A percentile compares a stretch with the other conserved stretches of the same genome.
Conservation (phyloP, 2,113 vertebrate genomes). For the Cyanistes caeruleus region DNA sequence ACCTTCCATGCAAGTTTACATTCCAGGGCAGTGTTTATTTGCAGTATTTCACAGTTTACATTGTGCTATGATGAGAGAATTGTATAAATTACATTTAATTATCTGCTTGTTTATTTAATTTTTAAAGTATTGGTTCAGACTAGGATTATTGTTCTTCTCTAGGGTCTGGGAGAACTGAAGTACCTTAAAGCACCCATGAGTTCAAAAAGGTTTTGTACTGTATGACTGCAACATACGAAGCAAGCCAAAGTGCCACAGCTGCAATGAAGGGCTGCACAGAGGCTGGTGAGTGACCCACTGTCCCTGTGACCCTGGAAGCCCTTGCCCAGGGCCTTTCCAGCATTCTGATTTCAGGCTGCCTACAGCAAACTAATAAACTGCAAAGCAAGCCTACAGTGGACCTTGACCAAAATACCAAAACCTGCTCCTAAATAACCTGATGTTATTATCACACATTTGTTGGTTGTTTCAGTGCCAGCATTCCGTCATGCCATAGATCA, state of each 20-base stretch:
- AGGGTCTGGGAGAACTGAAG: neutral
- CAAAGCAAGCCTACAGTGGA: neutral
- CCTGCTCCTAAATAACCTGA: neutral
- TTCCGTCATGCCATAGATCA: neutral
- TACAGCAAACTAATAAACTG: neutral
- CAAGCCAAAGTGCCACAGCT: neutral
- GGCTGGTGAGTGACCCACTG: neutral
- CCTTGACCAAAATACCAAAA: neutral
- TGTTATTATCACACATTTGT: neutral
- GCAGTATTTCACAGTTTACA: neutral
- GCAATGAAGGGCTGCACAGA: accelerated
- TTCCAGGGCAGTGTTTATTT: neutral
- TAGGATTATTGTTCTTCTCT: neutral
- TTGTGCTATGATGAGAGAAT: neutral
- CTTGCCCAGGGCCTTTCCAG: neutral
- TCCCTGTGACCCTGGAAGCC: neutral
- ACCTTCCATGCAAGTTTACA: neutral
- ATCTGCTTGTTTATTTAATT: neutral
- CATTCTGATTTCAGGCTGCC: neutral
- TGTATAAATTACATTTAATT: neutral
- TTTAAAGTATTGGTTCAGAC: neutral
- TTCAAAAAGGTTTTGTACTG: neutral
- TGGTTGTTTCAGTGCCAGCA: neutral
- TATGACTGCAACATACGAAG: neutral
- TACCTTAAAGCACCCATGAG: neutral